A percentile compares a stretch with the other conserved stretches of the same genome.
These are phyloP conservation scores for Germaria angustata DNA, from an alignment of 2,888 invertebrate species.

Conservation along the genomic window DNA sequence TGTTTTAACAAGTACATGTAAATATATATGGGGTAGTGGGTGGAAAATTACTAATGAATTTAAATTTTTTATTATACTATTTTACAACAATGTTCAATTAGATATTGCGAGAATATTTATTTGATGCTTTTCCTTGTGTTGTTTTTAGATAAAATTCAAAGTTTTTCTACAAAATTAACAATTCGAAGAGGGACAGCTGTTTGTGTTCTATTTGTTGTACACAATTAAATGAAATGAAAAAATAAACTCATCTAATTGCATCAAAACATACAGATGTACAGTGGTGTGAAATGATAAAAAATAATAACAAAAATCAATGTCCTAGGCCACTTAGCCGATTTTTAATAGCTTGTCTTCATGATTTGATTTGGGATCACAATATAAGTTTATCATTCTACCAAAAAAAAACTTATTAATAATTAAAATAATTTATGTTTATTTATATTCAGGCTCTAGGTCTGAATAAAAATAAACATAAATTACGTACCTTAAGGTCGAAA, in stretches of 20 bases:
- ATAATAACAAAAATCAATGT: not conserved
- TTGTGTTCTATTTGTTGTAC: conserved; percentile 14
- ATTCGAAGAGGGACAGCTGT: conserved; percentile 13
- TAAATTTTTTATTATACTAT: not conserved
- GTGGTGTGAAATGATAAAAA: not conserved
- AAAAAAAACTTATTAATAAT: too few relatives aligned
- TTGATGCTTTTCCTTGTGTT: not conserved
- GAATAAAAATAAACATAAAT: too few relatives aligned
- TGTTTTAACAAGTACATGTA: not conserved
- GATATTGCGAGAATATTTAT: not conserved
- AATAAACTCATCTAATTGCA: conserved; percentile 13
- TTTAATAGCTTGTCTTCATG: not conserved
- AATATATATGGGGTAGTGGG: not conserved
- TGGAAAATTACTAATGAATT: not conserved
- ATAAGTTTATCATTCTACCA: too few relatives aligned
- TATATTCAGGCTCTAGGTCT: too few relatives aligned
- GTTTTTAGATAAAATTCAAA: not conserved
- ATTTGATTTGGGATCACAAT: too few relatives aligned
- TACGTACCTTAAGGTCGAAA: too few relatives aligned
- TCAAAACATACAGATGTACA: not conserved
- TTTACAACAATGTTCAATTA: conserved; percentile 11
- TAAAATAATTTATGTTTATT: too few relatives aligned
- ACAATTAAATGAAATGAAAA: conserved; percentile 21
- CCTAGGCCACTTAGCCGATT: not conserved
- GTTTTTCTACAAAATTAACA: conserved; percentile 11